Conservation (phyloP, 2,113 vertebrate species). For the Mus pahari region DNA sequence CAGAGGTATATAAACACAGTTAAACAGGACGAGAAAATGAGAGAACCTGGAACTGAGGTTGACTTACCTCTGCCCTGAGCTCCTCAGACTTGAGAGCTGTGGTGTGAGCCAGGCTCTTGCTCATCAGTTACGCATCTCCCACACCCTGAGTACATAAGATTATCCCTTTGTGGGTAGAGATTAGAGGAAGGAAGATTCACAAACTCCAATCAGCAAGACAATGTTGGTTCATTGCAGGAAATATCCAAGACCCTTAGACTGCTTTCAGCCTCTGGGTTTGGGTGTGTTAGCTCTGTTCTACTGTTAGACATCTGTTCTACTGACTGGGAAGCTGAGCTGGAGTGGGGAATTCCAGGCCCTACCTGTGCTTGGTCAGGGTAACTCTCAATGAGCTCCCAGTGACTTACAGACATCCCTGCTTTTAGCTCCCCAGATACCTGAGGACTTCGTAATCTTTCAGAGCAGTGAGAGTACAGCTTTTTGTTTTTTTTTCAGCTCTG, state of each 20-base stretch:
- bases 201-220: background rate
- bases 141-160: background rate
- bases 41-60: background rate
- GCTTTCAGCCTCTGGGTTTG: background rate
- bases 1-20: background rate
- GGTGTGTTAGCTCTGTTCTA: background rate
- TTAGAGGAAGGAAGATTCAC: background rate
- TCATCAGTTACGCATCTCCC: background rate
- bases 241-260: background rate
- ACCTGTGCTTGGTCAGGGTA: background rate
- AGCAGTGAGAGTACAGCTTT: background rate
- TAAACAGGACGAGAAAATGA: background rate
- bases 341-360: background rate
- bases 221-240: background rate
- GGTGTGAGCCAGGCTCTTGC: background rate
- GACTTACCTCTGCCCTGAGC: background rate
- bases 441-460: background rate
- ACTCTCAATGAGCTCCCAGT: background rate
- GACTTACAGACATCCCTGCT: background rate
- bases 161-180: background rate
- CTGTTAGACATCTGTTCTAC: no score
- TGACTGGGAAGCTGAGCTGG: no score
- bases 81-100: background rate
- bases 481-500: background rate
- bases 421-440: background rate